phyloP scores from a whole-genome alignment of 2,797 vertebrate genomes.

The Forpus xanthops region DNA sequence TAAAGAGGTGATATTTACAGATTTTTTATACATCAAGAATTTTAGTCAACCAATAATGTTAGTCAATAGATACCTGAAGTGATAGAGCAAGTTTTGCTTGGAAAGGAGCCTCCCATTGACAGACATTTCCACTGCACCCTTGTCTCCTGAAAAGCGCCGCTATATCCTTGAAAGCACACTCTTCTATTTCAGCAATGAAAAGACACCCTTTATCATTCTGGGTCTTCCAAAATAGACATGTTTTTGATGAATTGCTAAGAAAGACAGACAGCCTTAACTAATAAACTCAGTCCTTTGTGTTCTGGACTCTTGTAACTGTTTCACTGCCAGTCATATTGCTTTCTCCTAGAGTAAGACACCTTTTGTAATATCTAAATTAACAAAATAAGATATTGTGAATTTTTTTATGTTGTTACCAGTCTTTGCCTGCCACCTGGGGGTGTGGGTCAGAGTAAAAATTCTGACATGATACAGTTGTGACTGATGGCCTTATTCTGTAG shows the following conservation, averaged over 20 bases:
- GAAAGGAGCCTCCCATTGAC: background rate
- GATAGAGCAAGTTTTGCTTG: background rate
- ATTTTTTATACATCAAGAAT: background rate
- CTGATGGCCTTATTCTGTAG: background rate
- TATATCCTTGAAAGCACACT: background rate
- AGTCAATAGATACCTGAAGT: background rate
- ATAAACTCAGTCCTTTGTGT: background rate
- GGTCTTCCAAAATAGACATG: background rate
- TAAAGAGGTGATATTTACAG: background rate
- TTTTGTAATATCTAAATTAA: background rate
- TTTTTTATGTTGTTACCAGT: background rate
- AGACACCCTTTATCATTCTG: background rate
- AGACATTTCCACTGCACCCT: background rate
- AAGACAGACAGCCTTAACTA: background rate
- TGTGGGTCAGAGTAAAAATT: background rate
- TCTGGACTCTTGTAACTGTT: background rate
- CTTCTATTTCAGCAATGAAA: background rate
- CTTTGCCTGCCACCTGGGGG: background rate
- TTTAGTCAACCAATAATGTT: background rate
- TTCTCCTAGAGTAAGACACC: background rate
- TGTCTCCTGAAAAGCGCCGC: slow-evolving; percentile 1
- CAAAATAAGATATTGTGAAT: background rate
- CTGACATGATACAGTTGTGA: background rate
- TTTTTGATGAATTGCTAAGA: background rate
- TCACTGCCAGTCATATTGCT: background rate